Base-by-base conservation (phyloP, 23 tunicate genomes). In the Phallusia fumigata region DNA sequence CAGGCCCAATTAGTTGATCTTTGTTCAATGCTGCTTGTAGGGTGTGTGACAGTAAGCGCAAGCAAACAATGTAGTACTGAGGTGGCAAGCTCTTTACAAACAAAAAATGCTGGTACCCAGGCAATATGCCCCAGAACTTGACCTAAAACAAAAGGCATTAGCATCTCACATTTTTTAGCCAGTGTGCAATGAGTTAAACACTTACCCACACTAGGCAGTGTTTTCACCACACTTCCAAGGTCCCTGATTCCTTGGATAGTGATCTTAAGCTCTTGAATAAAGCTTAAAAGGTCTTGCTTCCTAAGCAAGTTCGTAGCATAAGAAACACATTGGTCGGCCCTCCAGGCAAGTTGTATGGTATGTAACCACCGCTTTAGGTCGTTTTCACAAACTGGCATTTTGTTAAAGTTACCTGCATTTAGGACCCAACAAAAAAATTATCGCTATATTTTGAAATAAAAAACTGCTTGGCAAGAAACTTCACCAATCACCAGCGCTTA, bases 71-170 rank as follows among this genome's bases (percentile, higher is more conserved):
- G 15, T 58, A 58, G 26, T 1, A 58, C 16, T 21, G 28, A 2
- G 3, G 69, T 58, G 26, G 69, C 28, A 5, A 58, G 28, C 1
- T 58, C 69, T 58, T 58, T 22, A 1, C 13, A 16, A 22, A 58
- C 69, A 58, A 58, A 58, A 58, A 58, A 58, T 58, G 69, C 28
- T 58, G 69, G 69, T 24, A 58, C 69, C 69, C 69, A 58, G 28
- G 69, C 69, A 8, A 58, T 13, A 24, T 58, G 69, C 28, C 69
- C 69, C 69, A 58, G 28, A 58, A 58, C 11, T 13, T 58, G 69
- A 58, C 15, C 69, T 58, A 24, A 21, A 58, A 3, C 26, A 21
- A 58, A 22, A 58, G 2, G 13, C 69, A 21, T 21, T 58, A 18
- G 58, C 28, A 22, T 6, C 13, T 13, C 69, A 21, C 2, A 21